Evolutionary conservation across 2,113 vertebrate genomes (phyloP), one percentile per base, ranked within the genome.

Genomic region (Diglossa brunneiventris): DNA sequence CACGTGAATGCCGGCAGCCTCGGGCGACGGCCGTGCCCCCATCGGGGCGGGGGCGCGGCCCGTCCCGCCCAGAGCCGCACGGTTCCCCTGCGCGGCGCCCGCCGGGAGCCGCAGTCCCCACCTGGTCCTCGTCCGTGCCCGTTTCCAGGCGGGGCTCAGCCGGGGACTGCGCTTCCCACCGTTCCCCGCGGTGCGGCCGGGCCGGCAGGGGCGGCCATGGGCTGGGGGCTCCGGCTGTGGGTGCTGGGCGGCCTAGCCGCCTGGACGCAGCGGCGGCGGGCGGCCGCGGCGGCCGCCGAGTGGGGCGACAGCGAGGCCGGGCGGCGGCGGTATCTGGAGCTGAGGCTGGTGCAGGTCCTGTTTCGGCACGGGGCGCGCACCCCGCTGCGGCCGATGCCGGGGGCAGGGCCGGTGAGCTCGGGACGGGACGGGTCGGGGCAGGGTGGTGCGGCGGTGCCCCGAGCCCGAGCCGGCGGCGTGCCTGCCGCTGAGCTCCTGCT

Each of bases 341-440:
- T 99, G 56, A 98, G 98, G 79, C 96, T 98, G 97, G 98, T 99
- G 52, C 99, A 99, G 94, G 98, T 99, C 20, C 92, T 99, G 64
- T 99, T 98, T 83, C 98, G 99, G 56, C 99, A 99, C 28, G 99
- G 99, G 3, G 99, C 99, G 7, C 98, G 99, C 69, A 99, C 98
- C 4, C 99, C 99, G 2, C 98, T 99, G 19, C 98, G 98, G 90
- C 97, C 97, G 3, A 98, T 99, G 59, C 99, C 99, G 11, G 96
- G 96, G 37, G 58, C 97, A 31, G 89, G 97, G 72, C 98, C 98
- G 98, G 99, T 98, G 95, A 97, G 96, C 30, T 5, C 10, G 20
- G 64, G 35, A 20, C 13, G 42, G 42, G 28, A 9, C 11, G n/a
- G 67, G 47, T 4, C 6, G 4, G 35, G 41, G 1, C 47, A 0